Base-by-base conservation (phyloP, 23 tunicate species). In the Oikopleura dioica region DNA sequence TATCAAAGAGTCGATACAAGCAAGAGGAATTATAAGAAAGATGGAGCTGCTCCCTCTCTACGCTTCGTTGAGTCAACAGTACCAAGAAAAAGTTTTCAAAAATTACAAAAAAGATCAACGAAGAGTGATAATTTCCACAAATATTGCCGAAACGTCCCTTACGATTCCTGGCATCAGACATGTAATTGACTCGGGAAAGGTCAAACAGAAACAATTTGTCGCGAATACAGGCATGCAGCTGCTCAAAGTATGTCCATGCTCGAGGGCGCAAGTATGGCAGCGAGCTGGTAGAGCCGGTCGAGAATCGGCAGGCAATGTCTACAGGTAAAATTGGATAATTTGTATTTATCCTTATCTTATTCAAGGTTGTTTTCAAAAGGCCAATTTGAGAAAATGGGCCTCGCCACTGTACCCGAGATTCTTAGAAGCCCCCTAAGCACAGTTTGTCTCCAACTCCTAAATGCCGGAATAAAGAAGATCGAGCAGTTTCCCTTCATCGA, bases 71-170 rank as follows among this genome's bases (percentile, higher is more conserved):
- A n/a, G n/a, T n/a, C n/a, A n/a, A n/a, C n/a, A n/a, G n/a, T n/a
- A n/a, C n/a, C n/a, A n/a, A n/a, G n/a, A n/a, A n/a, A n/a, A n/a
- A n/a, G n/a, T n/a, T n/a, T n/a, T n/a, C n/a, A n/a, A n/a, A n/a
- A n/a, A n/a, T n/a, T n/a, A n/a, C n/a, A n/a, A n/a, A n/a, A n/a
- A n/a, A n/a, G n/a, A n/a, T n/a, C n/a, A n/a, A n/a, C n/a, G n/a
- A n/a, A 24, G 72, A 63, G 33, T 63, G 4, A 63, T 63, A 12
- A 79, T 94, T 31, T 87, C 99, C 1, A 94, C 99, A 0, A 94
- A 94, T 69, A 92, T 94, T 4, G 99, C 99, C 1, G 99, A 94
- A 51, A 94, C 99, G 16, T 94, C 99, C 0, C 82, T 94, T 24
- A 94, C 99, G 1, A 94, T 94, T 50, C 99, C 99, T 0, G 99